These are phyloP conservation scores for Philypnodon macrostomus DNA, from an alignment of 2,797 vertebrate genomes.

Conservation along the genomic window DNA sequence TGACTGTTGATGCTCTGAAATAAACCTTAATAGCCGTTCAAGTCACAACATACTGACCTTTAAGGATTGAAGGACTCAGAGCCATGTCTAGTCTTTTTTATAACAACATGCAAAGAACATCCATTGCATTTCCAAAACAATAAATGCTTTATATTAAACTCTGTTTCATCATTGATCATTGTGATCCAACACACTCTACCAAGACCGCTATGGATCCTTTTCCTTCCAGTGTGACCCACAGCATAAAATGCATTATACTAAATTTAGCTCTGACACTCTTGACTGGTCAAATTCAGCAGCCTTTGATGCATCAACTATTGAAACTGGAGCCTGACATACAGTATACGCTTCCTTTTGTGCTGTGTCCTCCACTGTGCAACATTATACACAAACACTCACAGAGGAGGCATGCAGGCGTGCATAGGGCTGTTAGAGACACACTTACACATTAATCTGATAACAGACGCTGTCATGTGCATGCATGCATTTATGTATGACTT, in stretches of 20 bases:
- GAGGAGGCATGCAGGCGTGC: slow-evolving; percentile 11
- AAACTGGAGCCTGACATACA: slow-evolving; percentile 61
- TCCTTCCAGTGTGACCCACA: slow-evolving; percentile 16
- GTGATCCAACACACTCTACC: not conserved
- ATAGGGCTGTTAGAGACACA: too few species aligned
- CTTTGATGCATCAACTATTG: slow-evolving; percentile 47
- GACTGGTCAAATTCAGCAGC: slow-evolving; percentile 40
- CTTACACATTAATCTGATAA: slow-evolving; percentile 3
- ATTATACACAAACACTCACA: slow-evolving; percentile 51
- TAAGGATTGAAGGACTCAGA: slow-evolving; percentile 42
- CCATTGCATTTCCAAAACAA: slow-evolving; percentile 44
- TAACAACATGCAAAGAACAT: slow-evolving; percentile 31
- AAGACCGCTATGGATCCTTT: slow-evolving; percentile 13
- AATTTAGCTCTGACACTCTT: slow-evolving; percentile 51
- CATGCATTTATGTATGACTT: slow-evolving; percentile 8
- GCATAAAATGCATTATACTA: slow-evolving; percentile 37
- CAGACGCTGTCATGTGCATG: slow-evolving; percentile 5
- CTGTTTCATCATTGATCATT: not conserved
- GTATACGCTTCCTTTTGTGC: slow-evolving; percentile 49
- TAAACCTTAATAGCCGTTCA: slow-evolving; percentile 20
- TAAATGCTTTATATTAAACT: slow-evolving; percentile 56
- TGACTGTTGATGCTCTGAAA: slow-evolving; percentile 11
- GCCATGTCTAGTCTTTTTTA: slow-evolving; percentile 23
- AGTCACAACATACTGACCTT: slow-evolving; percentile 19
- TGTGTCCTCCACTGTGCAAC: slow-evolving; percentile 48